Evolutionary conservation across 1,140 invertebrate species (phyloP), one percentile per base, ranked within the genome.

Genomic region (Hyles euphorbiae): DNA sequence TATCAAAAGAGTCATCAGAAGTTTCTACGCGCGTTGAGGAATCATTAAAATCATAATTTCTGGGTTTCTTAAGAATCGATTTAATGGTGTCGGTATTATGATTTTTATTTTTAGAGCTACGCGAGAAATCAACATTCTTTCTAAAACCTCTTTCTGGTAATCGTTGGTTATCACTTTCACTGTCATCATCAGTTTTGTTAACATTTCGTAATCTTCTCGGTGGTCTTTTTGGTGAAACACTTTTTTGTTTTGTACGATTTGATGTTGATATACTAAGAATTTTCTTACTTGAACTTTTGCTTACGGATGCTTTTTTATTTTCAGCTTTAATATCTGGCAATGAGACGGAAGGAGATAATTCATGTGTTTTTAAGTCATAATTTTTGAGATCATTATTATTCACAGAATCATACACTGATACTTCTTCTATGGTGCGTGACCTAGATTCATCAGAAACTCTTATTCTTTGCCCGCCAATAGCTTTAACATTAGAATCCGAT

Each of bases 41-140:
- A 34, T 83, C 76, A 61, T 66, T 70, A 9, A 53, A 61, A 56
- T 80, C 77, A 51, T 83, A 83, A 58, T 70, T 80, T 78, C 74
- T 77, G 44, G 92, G 92, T 77, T 94, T 93, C 78, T 94, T 94
- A 61, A 94, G 78, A 67, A 94, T 94, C 22, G 93, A 94, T 82
- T 94, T 94, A 72, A 90, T 90, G 0, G 81, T 78, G 67, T 88
- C 86, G 40, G 65, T 75, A 57, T 79, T 83, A 56, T 69, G 75
- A 61, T 77, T 83, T 69, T 83, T 88, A 46, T 78, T 70, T 71
- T 80, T 87, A 10, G 66, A 58, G 56, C 53, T 73, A 8, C 81
- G 70, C 12, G 57, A 74, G 53, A 60, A 64, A 3, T 55, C 53
- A 34, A 48, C 8, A 70, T 83, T 88, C 72, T 76, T 76, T 51